phyloP scores from a whole-genome alignment of 35 echinoderm and acorn worm species.

The Apostichopus parvimensis region DNA sequence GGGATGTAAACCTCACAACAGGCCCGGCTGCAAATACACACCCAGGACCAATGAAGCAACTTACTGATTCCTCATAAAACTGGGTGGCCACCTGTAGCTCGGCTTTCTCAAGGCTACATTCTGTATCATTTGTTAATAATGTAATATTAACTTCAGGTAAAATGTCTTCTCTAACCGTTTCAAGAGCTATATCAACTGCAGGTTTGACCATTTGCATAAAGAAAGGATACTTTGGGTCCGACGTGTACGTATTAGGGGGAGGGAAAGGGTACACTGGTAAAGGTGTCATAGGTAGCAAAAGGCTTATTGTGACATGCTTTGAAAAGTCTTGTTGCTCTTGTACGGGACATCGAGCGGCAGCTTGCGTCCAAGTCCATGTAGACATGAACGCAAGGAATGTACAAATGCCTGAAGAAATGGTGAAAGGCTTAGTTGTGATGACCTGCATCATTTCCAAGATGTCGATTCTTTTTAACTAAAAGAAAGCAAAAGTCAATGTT shows the following conservation, averaged over 20 bases:
- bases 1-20: constrained; percentile 26
- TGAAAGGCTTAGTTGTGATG: not conserved
- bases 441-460: constrained; percentile 1
- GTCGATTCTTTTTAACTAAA: no score
- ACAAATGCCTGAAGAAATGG: not conserved
- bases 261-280: not conserved
- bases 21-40: constrained; percentile 60
- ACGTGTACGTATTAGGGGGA: not conserved
- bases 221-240: constrained; percentile 57
- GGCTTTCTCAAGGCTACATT: not conserved
- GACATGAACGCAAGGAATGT: not conserved
- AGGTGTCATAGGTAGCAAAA: constrained; percentile 15
- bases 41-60: constrained; percentile 62
- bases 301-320: constrained; percentile 10
- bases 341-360: not conserved
- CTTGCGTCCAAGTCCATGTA: not conserved
- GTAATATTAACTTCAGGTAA: constrained; percentile 38
- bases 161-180: constrained; percentile 3
- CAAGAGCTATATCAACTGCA: constrained; percentile 70
- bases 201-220: constrained; percentile 65
- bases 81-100: constrained; percentile 32
- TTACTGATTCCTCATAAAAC: constrained; percentile 1
- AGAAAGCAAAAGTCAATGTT: no score
- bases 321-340: not conserved
- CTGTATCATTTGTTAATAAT: not conserved